Conservation (phyloP, 2,113 vertebrate species). For the Istiophorus platypterus region DNA sequence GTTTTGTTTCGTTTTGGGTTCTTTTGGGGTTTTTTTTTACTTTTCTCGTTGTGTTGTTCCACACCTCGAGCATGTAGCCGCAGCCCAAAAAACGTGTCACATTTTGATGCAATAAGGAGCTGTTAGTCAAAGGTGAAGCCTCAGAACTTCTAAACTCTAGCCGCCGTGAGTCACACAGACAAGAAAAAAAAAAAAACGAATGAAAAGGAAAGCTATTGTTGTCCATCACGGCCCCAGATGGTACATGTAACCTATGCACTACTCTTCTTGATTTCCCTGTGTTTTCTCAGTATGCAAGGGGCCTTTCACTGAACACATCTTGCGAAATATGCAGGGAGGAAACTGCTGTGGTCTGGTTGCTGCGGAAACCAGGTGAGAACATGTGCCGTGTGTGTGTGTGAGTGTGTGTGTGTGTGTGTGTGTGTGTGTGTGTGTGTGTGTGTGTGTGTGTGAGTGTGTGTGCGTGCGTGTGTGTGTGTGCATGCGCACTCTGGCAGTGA, state of each 20-base stretch:
- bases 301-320: conserved; percentile 65
- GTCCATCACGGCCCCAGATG: conserved; percentile 53
- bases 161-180: conserved; percentile 43
- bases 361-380: conserved; percentile 83
- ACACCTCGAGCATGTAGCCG: not conserved
- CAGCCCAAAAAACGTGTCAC: conserved; percentile 33
- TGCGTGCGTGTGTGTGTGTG: too few species aligned
- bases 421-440: too few species aligned
- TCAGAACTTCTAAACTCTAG: not conserved
- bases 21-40: too few species aligned
- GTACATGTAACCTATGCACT: not conserved
- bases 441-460: too few species aligned
- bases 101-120: conserved; percentile 50
- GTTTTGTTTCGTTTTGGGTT: too few species aligned
- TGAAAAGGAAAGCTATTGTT: conserved; percentile 50
- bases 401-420: too few species aligned
- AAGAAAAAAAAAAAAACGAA: conserved; percentile 23
- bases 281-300: conserved; percentile 63
- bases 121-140: conserved; percentile 23
- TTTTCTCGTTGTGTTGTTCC: not conserved
- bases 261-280: conserved; percentile 23
- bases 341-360: conserved; percentile 82
- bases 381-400: conserved; percentile 54
- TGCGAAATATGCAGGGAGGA: conserved; percentile 73
- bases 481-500: conserved; percentile 74